Conservation (phyloP, 2,113 vertebrate genomes). For the Vulpes lagopus region DNA sequence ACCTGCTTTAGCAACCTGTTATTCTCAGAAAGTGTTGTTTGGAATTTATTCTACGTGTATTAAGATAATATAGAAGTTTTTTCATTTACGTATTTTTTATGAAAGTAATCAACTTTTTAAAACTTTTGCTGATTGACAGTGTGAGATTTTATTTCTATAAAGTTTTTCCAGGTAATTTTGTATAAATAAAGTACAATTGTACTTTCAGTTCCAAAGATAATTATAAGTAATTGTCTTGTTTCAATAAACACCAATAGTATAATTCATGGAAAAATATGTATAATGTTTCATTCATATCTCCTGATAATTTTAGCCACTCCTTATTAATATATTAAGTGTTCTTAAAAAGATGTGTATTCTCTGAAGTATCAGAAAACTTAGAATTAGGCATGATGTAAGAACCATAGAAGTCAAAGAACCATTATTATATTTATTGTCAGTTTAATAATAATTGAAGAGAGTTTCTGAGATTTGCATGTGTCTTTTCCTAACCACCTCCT, state of each 20-base stretch:
- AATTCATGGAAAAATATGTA: neutral
- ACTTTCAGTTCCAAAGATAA: neutral
- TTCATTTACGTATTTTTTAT: neutral
- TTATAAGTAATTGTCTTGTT: neutral
- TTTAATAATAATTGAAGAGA: slow-evolving; percentile 41
- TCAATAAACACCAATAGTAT: neutral
- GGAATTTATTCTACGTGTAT: neutral
- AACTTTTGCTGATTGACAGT: neutral
- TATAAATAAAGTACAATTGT: neutral
- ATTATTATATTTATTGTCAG: slow-evolving; percentile 26
- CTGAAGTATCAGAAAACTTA: neutral
- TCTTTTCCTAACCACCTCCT: neutral
- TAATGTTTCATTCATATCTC: neutral
- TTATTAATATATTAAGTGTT: neutral
- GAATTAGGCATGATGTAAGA: neutral
- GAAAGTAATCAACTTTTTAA: neutral
- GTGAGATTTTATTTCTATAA: neutral
- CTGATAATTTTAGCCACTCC: neutral
- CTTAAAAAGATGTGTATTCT: neutral
- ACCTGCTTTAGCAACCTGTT: neutral
- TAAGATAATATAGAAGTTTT: neutral
- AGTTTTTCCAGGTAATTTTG: neutral
- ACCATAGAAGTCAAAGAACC: neutral
- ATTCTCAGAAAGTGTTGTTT: neutral
- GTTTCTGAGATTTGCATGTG: neutral